Conservation (phyloP, 2,888 invertebrate genomes). For the Hartigia nigra region DNA sequence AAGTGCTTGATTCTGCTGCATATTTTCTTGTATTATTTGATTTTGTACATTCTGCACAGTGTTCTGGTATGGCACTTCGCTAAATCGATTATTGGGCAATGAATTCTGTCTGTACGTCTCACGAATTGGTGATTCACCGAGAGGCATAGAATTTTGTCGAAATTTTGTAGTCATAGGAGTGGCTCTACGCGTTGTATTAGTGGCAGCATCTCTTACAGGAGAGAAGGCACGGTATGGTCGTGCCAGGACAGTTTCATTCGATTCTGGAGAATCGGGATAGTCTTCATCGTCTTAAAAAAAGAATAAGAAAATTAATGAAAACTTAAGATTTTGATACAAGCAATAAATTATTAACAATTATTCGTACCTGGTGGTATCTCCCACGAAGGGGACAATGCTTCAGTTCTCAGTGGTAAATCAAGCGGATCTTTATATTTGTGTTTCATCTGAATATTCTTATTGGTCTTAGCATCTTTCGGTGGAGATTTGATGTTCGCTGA, state of each 20-base stretch:
- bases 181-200: conserved; percentile 52
- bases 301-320: conserved; percentile 3
- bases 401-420: conserved; percentile 52
- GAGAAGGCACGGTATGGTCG: conserved; percentile 57
- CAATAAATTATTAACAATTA: conserved; percentile 2
- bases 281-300: conserved; percentile 50
- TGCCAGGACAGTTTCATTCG: conserved; percentile 60
- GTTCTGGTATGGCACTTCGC: conserved; percentile 59
- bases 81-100: conserved; percentile 47
- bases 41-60: conserved; percentile 63
- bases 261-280: conserved; percentile 63
- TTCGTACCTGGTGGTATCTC: conserved; percentile 4
- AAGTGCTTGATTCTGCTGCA: conserved; percentile 57
- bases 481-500: conserved; percentile 51
- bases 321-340: neutral
- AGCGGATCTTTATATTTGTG: conserved; percentile 55
- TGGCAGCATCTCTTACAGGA: conserved; percentile 59
- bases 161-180: conserved; percentile 37
- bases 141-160: conserved; percentile 43
- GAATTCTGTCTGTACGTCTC: conserved; percentile 44
- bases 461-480: conserved; percentile 60
- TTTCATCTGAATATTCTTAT: conserved; percentile 59
- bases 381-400: conserved; percentile 60
- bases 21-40: conserved; percentile 63
- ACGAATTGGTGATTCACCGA: conserved; percentile 47